Base-by-base conservation (phyloP, 2,888 invertebrate species). In the Cephonodes hylas region DNA sequence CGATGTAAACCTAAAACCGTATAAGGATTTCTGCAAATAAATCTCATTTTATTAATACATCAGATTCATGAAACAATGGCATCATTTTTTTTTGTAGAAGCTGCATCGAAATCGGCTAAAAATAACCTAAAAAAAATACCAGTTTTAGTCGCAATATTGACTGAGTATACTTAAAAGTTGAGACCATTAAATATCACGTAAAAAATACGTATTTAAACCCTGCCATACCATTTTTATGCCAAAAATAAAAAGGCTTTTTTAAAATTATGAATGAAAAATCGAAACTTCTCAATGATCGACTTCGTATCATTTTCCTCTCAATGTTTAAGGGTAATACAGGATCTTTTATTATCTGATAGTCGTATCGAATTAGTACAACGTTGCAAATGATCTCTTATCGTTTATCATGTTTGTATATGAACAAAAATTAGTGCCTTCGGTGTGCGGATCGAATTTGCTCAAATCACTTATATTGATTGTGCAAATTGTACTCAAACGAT, bases 321-420 rank as follows among this genome's bases (percentile, higher is more conserved):
- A 38, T 38, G 10, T n/a, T n/a, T n/a, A 38, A n/a, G 3, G 3
- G n/a, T 13, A 20, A 46, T 22, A n/a, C 60, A 23, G 38, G 38
- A 23, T 20, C 38, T n/a, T 20, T 22, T 34, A 61, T 57, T 57
- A 61, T 57, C 23, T 34, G 22, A 61, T 46, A 58, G 46, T 46
- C 45, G 34, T 38, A 73, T 63, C 60, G 59, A 73, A 79, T 86
- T 86, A 85, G 80, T 68, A 60, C 59, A 53, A 53, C 64, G 70
- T 77, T 83, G 86, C 81, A 70, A 89, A 84, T 82, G 70, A 70
- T 64, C 81, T 70, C 72, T 63, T 66, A 74, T 71, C 75, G 67
- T 76, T 80, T 80, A 79, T 73, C 77, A 64, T 70, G 63, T 71
- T 67, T 70, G 38, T 60, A 34, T 34, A 42, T 42, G 48, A 18